Percentiles rank a stretch among this genome's conserved stretches.
These are phyloP conservation scores for Chondrilla cf. caribensis DNA, from an alignment of 37 sponge, comb jelly and placozoan genomes.

Conservation along the genomic window DNA sequence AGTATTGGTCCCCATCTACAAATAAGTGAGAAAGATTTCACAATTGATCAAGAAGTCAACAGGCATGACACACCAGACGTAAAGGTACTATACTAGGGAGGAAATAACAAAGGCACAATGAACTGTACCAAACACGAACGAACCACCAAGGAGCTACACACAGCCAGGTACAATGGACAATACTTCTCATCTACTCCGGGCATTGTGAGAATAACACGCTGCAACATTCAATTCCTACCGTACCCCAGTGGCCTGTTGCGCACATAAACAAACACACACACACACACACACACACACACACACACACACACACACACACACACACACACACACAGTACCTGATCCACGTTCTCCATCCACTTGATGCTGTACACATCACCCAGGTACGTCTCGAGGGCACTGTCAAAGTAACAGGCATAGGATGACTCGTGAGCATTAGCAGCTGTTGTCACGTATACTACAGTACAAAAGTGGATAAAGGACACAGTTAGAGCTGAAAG, in stretches of 20 bases:
- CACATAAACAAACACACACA: slow-evolving; percentile 7
- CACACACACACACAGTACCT: slow-evolving; percentile 23
- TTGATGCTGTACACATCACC: slow-evolving; percentile 81
- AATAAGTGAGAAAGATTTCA: background rate
- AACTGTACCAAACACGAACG: too few species aligned
- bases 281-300: slow-evolving; percentile 17
- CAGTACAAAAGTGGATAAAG: background rate
- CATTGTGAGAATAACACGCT: too few species aligned
- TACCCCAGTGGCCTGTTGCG: background rate
- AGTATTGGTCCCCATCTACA: slow-evolving; percentile 32
- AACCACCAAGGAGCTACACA: too few species aligned
- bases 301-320: slow-evolving; percentile 2
- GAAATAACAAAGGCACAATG: too few species aligned
- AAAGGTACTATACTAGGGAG: too few species aligned
- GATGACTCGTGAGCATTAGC: slow-evolving; percentile 62
- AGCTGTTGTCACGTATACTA: slow-evolving; percentile 69
- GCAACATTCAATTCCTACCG: background rate
- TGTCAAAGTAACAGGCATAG: slow-evolving; percentile 75
- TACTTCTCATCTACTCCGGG: too few species aligned
- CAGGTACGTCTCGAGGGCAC: slow-evolving; percentile 53
- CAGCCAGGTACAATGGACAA: too few species aligned
- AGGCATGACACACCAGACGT: background rate
- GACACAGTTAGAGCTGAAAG: too few species aligned
- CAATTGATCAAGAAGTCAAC: background rate
- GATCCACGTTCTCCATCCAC: slow-evolving; percentile 82